Conservation (phyloP, 2,888 invertebrate genomes). For the Arge pagana region DNA sequence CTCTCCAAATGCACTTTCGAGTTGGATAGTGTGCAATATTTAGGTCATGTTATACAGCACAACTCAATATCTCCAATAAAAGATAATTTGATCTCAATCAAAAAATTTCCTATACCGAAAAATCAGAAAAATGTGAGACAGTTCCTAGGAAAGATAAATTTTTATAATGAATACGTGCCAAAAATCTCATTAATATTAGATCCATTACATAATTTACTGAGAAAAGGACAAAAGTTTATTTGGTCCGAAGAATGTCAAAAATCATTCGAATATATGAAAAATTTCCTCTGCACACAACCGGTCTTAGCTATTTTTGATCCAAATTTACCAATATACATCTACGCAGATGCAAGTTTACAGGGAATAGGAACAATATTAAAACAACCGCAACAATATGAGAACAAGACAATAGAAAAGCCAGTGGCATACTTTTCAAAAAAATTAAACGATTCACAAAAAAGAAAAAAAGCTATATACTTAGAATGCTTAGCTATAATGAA, state of each 20-base stretch:
- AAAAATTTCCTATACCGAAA: slow-evolving; percentile 29
- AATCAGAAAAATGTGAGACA: slow-evolving; percentile 25
- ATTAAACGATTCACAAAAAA: too few relatives aligned
- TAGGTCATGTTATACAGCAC: slow-evolving; percentile 21
- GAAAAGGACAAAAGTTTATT: neutral
- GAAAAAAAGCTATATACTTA: neutral
- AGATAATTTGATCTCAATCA: slow-evolving; percentile 28
- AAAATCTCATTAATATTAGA: slow-evolving; percentile 22
- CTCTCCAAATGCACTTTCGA: slow-evolving; percentile 23
- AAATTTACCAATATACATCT: slow-evolving; percentile 3
- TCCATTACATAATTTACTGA: slow-evolving; percentile 24
- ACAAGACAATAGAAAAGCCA: neutral
- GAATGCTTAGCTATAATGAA: slow-evolving; percentile 2
- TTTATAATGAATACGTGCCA: slow-evolving; percentile 24
- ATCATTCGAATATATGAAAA: neutral
- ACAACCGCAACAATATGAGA: neutral
- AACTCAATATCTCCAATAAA: slow-evolving; percentile 26
- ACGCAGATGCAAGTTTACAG: slow-evolving; percentile 1
- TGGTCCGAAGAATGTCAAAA: slow-evolving; percentile 6
- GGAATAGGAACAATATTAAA: neutral
- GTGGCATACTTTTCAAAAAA: slow-evolving; percentile 7
- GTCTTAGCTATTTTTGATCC: neutral
- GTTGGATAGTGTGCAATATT: slow-evolving; percentile 21
- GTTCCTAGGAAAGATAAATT: slow-evolving; percentile 20
- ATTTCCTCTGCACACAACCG: neutral